Evolutionary conservation across 2,797 vertebrate genomes (phyloP).

Genomic region (Cuniculus paca): DNA sequence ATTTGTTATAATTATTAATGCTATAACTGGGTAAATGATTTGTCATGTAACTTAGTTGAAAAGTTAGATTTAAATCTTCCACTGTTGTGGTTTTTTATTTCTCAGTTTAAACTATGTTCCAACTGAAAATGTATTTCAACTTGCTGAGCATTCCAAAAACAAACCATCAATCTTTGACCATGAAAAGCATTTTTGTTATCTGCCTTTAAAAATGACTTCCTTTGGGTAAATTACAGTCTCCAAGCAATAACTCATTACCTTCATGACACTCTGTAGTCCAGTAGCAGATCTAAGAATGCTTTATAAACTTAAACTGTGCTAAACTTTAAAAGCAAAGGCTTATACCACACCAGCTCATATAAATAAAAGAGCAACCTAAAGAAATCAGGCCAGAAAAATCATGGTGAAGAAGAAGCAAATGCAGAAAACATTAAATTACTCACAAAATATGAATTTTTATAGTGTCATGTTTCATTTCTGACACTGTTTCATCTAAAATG

Average conservation of each 20-base stretch:
- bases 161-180: slow-evolving; percentile 61
- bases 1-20: not conserved
- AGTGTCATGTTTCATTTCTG: slow-evolving; percentile 2
- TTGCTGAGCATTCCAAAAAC: slow-evolving; percentile 3
- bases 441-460: slow-evolving; percentile 36
- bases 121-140: slow-evolving; percentile 44
- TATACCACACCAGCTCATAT: not conserved
- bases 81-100: not conserved
- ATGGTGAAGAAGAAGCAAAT: not conserved
- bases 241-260: slow-evolving; percentile 18
- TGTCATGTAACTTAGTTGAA: slow-evolving; percentile 16
- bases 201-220: slow-evolving; percentile 56
- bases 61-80: slow-evolving; percentile 6
- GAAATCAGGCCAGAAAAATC: slow-evolving; percentile 19
- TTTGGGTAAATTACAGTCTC: not conserved
- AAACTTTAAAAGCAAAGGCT: slow-evolving; percentile 54
- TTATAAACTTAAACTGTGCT: slow-evolving; percentile 19
- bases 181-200: slow-evolving; percentile 28
- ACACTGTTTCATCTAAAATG: slow-evolving; percentile 31
- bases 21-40: not conserved
- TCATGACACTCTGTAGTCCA: not conserved
- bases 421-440: not conserved
- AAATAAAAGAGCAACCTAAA: not conserved
- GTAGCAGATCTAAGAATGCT: not conserved
- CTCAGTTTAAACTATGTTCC: slow-evolving; percentile 32